Conservation (phyloP, 2,797 vertebrate genomes). For the Alcedo quadribrachys region DNA sequence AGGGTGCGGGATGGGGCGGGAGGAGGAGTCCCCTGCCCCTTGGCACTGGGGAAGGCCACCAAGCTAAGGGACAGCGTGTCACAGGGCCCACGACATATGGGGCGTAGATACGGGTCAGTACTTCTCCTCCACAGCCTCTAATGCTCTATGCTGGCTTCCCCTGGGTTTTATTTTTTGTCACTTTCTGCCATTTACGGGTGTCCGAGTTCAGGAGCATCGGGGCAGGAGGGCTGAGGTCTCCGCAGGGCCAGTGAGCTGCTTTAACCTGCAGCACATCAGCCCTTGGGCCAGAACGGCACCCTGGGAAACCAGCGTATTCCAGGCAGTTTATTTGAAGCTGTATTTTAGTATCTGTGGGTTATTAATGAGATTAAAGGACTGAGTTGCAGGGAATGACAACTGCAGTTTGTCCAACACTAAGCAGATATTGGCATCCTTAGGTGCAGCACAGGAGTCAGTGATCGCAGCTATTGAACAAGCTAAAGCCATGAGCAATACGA, state of each 20-base stretch:
- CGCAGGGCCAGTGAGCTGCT: neutral
- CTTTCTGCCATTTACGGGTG: neutral
- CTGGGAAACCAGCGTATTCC: neutral
- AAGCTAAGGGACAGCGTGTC: accelerated
- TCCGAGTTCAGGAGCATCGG: neutral
- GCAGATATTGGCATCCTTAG: conserved; percentile 75
- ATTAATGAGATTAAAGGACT: conserved; percentile 71
- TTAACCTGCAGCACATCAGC: neutral
- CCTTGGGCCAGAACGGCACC: neutral
- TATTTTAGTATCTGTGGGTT: conserved; percentile 53
- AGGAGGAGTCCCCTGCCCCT: neutral
- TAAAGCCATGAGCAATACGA: conserved; percentile 73
- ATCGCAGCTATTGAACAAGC: conserved; percentile 73
- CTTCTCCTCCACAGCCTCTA: neutral
- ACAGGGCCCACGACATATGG: too few relatives aligned
- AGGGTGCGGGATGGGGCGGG: neutral
- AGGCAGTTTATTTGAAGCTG: conserved; percentile 7
- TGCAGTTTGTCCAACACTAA: conserved; percentile 67
- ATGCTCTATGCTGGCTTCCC: neutral
- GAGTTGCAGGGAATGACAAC: conserved; percentile 49
- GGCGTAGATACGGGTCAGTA: neutral
- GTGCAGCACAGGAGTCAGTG: conserved; percentile 58
- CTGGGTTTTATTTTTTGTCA: neutral
- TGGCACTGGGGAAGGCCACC: neutral
- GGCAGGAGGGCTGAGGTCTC: neutral